Evolutionary conservation across 2,113 vertebrate species (phyloP), one percentile per base, ranked within the genome.

Genomic region (Eidolon helvum): DNA sequence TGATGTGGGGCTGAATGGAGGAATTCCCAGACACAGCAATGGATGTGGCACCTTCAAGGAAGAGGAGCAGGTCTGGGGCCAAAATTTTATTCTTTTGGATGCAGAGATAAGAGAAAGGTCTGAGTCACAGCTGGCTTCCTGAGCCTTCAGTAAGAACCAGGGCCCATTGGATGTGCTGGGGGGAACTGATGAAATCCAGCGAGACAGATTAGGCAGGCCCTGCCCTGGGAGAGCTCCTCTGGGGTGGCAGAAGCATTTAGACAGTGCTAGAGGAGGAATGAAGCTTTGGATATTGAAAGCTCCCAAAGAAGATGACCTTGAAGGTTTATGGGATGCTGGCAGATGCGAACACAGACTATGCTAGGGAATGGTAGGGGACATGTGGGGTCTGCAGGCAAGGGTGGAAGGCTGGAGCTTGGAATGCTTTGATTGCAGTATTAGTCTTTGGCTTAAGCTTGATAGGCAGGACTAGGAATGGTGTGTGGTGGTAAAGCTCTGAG

Each of bases 291-390:
- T 82, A 19, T 50, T 19, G 88, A 74, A 38, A 72, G 48, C 65
- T 92, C 80, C 75, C 79, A 16, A 68, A 71, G 59, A 48, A 90
- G 68, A 75, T 91, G 92, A 90, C 94, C 63, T 53, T 96, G 94
- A 84, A 74, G 68, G 80, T 72, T 71, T 91, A 48, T 38, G 28
- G 57, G 53, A 45, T 87, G 33, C 74, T 61, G 55, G 77, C 85
- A 72, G 90, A 75, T 59, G 61, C 57, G 43, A 48, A 35, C 21
- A 50, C 38, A 78, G 87, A 38, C 77, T 48, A 24, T 87, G 43
- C 40, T 53, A 33, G 86, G 79, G 59, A 89, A 66, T 45, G 66
- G 57, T 30, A 57, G 45, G 69, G 69, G 78, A 19, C 30, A 40
- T 0, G 7, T 55, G 55, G 66, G 7, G 4, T 77, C 28, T 66